Conservation (phyloP, 2,113 vertebrate species). For the Melierax canorus region DNA sequence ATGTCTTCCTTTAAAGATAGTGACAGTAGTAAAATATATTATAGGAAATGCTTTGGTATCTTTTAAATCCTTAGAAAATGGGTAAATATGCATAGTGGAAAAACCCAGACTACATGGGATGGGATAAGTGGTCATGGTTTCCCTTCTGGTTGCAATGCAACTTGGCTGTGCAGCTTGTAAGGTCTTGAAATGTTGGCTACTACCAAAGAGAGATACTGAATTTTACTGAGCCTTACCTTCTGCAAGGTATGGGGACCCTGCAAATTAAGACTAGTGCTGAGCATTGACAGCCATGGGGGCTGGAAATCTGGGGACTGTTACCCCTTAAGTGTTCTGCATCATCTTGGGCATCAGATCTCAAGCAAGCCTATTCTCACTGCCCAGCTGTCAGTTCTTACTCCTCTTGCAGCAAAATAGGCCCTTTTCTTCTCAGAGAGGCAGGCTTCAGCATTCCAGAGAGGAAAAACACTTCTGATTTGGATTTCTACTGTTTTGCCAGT, state of each 20-base stretch:
- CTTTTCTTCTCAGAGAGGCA: neutral
- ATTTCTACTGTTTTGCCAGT: neutral
- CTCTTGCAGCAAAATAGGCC: neutral
- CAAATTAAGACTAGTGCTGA: neutral
- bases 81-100: neutral
- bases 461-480: neutral
- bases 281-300: neutral
- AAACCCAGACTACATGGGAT: neutral
- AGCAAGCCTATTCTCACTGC: neutral
- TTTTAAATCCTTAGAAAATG: neutral
- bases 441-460: neutral
- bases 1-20: neutral
- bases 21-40: neutral
- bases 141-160: neutral
- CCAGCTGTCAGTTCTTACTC: neutral
- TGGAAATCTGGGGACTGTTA: neutral
- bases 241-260: neutral
- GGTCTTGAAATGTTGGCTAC: neutral
- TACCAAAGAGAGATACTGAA: neutral
- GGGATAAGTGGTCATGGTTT: neutral
- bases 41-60: neutral
- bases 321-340: neutral
- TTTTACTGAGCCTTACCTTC: neutral
- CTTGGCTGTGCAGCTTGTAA: neutral
- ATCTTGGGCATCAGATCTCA: neutral